phyloP scores from a whole-genome alignment of 1,140 invertebrate genomes.

The Pachypeltis micranthus region DNA sequence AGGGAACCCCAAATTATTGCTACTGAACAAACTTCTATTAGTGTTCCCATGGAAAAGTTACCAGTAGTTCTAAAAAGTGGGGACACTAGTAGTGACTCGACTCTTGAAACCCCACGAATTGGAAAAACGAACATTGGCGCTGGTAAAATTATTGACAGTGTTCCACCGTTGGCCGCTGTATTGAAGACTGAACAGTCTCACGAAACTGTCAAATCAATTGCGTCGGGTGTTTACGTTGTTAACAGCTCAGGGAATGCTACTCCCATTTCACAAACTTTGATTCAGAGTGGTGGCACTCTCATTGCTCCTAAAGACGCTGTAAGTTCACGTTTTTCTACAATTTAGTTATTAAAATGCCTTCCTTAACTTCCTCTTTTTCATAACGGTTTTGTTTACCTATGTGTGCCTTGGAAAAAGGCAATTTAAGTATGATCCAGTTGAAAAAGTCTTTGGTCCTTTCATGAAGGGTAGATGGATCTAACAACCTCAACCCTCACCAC shows the following conservation, averaged over 20 bases:
- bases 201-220: not conserved
- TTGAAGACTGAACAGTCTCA: not conserved
- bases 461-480: no score
- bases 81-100: not conserved
- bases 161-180: not conserved
- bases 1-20: not conserved
- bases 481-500: no score
- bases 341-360: no score
- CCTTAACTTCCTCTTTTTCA: no score
- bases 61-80: not conserved
- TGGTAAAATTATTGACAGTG: not conserved
- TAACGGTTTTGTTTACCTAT: no score
- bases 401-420: no score
- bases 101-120: not conserved
- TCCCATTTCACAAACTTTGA: constrained; percentile 1
- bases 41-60: not conserved
- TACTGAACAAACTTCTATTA: not conserved
- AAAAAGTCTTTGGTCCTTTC: no score
- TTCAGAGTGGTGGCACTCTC: not conserved
- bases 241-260: not conserved
- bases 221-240: constrained; percentile 16
- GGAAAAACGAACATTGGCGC: not conserved
- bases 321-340: no score
- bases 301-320: constrained; percentile 16
- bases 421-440: no score